A percentile compares a stretch with the other conserved stretches of the same genome.
phyloP scores from a whole-genome alignment of 2,113 vertebrate species.

The Chitala chitala region DNA sequence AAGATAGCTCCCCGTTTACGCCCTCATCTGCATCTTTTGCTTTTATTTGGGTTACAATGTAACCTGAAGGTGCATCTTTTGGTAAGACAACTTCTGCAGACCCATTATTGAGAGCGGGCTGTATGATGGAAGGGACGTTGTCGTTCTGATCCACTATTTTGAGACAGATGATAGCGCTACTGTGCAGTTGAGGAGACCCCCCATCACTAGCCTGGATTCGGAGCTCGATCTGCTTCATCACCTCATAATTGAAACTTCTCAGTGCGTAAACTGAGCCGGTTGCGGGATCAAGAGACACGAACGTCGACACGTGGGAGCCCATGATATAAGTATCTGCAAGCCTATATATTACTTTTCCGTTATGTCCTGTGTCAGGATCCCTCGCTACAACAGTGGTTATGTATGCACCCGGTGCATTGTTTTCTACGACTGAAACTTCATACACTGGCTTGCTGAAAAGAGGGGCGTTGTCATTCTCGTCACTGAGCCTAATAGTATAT shows the following conservation, averaged over 20 bases:
- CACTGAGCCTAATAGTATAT: conserved; percentile 78
- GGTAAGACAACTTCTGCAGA: conserved; percentile 76
- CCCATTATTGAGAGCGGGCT: conserved; percentile 74
- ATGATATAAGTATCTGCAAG: conserved; percentile 75
- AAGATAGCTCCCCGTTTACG: conserved; percentile 75
- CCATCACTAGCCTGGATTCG: conserved; percentile 81
- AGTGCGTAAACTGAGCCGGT: conserved; percentile 88
- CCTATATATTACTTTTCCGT: conserved; percentile 80
- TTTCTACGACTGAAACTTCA: conserved; percentile 78
- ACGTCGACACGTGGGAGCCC: conserved; percentile 79
- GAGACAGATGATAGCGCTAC: conserved; percentile 74
- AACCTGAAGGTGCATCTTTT: conserved; percentile 71
- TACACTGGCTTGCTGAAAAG: conserved; percentile 75
- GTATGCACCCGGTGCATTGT: conserved; percentile 83
- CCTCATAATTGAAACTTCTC: conserved; percentile 87
- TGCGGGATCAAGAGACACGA: conserved; percentile 82
- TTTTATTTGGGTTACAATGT: conserved; percentile 75
- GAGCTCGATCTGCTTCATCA: conserved; percentile 81
- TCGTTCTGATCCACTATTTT: conserved; percentile 88
- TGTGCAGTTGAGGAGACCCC: conserved; percentile 78
- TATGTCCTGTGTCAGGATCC: conserved; percentile 78
- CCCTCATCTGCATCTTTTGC: conserved; percentile 86
- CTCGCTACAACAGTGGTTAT: conserved; percentile 75
- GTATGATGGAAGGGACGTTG: conserved; percentile 76
- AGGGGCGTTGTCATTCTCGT: conserved; percentile 86